Evolutionary conservation across 2,888 invertebrate species (phyloP).

Genomic region (Stenotaenia linearis): DNA sequence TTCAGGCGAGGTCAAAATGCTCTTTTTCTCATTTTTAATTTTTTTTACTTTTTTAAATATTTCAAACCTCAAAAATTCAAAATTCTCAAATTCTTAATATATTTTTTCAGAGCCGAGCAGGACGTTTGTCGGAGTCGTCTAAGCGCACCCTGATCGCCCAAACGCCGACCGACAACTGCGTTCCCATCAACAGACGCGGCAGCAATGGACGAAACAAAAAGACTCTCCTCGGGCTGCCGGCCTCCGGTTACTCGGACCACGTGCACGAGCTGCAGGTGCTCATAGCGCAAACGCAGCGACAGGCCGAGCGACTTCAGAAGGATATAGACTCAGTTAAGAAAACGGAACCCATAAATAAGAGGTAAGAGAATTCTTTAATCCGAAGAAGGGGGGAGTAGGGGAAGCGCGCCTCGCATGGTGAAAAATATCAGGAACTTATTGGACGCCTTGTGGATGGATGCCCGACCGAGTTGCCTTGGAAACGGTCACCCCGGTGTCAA

Average conservation of each 20-base stretch:
- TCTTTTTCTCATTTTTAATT: not conserved
- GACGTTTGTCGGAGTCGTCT: not conserved
- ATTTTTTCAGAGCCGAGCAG: not conserved
- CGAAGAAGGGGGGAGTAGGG: not conserved
- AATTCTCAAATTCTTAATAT: not conserved
- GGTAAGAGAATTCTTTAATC: not conserved
- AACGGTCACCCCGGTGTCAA: constrained; percentile 19
- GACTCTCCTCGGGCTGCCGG: constrained; percentile 28
- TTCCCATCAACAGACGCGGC: constrained; percentile 15
- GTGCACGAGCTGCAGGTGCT: constrained; percentile 29
- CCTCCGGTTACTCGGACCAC: constrained; percentile 31
- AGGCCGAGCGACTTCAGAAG: constrained; percentile 30
- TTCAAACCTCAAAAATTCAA: too few relatives aligned
- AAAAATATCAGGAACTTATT: constrained; percentile 24
- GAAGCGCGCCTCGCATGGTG: not conserved
- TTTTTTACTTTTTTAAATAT: not conserved
- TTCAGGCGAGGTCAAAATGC: not conserved
- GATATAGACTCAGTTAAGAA: constrained; percentile 28
- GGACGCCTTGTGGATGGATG: constrained; percentile 6
- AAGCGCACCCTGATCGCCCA: not conserved
- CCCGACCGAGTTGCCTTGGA: not conserved
- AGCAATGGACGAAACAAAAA: constrained; percentile 29
- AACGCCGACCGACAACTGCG: not conserved
- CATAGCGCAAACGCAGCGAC: constrained; percentile 31
- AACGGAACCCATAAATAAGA: constrained; percentile 17